Percentiles rank a stretch among this genome's conserved stretches.
These are phyloP conservation scores for Drosophila sulfurigaster DNA, from an alignment of 1,140 invertebrate genomes.

Conservation along the genomic window DNA sequence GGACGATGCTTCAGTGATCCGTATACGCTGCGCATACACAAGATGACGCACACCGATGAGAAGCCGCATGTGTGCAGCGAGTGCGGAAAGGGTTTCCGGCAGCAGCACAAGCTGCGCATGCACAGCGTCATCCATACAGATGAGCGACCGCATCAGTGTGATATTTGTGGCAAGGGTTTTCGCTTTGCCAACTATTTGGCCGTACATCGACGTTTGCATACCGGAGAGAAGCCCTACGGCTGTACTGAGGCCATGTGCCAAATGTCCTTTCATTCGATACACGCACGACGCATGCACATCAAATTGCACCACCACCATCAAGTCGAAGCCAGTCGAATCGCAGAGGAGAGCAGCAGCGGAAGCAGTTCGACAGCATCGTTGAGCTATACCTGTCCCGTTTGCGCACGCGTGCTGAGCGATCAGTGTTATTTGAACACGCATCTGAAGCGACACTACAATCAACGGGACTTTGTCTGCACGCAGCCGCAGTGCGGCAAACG, in stretches of 20 bases:
- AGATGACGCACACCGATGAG: conserved; percentile 77
- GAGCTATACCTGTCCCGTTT: conserved; percentile 69
- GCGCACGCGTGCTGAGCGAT: conserved; percentile 60
- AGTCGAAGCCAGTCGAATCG: not conserved
- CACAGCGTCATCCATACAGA: conserved; percentile 86
- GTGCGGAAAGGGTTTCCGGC: conserved; percentile 75
- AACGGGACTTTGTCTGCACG: conserved; percentile 58
- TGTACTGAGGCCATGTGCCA: conserved; percentile 44
- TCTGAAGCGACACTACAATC: conserved; percentile 73
- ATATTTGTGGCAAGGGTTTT: conserved; percentile 86
- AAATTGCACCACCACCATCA: conserved; percentile 53
- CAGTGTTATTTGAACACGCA: conserved; percentile 75
- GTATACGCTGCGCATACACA: conserved; percentile 74
- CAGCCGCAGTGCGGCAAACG: conserved; percentile 61
- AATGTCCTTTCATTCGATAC: conserved; percentile 69
- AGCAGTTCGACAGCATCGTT: conserved; percentile 27
- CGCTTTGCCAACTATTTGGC: conserved; percentile 85
- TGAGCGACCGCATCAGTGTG: conserved; percentile 86
- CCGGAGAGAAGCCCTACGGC: conserved; percentile 91
- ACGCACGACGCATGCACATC: conserved; percentile 64
- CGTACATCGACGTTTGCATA: conserved; percentile 90
- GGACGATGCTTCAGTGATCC: conserved; percentile 58
- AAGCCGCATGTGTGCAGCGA: conserved; percentile 75
- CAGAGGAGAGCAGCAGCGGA: not conserved
- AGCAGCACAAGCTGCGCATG: conserved; percentile 82